A percentile compares a stretch with the other conserved stretches of the same genome.
Conservation (phyloP, 2,113 vertebrate species). For the Nanger granti region DNA sequence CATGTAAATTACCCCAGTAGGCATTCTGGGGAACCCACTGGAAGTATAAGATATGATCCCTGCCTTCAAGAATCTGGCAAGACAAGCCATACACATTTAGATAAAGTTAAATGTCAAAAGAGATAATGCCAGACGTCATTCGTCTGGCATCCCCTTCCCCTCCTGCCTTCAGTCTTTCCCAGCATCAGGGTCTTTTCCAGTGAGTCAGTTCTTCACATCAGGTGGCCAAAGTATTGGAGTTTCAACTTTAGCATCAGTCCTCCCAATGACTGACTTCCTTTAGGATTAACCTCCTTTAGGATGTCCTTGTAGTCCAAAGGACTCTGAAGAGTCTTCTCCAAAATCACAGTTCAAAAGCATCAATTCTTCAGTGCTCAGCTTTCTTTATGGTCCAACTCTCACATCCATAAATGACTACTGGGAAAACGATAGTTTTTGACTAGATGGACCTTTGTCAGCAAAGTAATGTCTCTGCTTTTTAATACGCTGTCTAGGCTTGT, state of each 20-base stretch:
- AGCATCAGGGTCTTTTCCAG: not conserved
- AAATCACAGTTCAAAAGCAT: not conserved
- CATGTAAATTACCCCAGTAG: not conserved
- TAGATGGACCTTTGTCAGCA: not conserved
- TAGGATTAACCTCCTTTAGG: not conserved
- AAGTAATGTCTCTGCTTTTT: not conserved
- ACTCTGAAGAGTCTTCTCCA: not conserved
- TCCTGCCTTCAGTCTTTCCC: not conserved
- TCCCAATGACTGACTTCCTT: not conserved
- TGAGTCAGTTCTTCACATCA: not conserved
- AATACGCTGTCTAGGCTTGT: not conserved
- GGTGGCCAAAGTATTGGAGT: not conserved
- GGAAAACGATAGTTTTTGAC: not conserved
- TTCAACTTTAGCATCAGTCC: not conserved
- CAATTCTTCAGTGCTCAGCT: not conserved
- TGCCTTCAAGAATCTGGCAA: not conserved
- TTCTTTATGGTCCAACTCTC: not conserved
- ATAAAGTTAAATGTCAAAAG: not conserved
- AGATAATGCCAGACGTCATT: not conserved
- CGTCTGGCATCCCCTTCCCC: not conserved
- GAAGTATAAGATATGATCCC: not conserved
- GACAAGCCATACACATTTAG: not conserved
- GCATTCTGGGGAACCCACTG: not conserved
- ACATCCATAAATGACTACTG: not conserved
- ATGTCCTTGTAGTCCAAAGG: not conserved